A percentile compares a stretch with the other conserved stretches of the same genome.
These are phyloP conservation scores for Piaya cayana DNA, from an alignment of 2,113 vertebrate species.

Conservation along the genomic window DNA sequence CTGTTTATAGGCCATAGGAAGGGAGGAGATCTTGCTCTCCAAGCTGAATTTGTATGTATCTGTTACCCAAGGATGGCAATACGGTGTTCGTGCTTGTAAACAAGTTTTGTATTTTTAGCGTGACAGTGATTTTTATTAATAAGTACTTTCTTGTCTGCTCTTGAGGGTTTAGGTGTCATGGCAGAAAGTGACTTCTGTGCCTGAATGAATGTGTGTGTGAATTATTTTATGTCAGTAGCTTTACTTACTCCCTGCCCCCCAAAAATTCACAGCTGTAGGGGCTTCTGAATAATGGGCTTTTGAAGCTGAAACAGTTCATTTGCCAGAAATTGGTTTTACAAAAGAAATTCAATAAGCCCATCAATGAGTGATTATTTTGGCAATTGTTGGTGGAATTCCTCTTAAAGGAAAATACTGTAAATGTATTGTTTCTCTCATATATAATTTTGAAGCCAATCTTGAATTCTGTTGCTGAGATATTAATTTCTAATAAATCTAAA, in stretches of 20 bases:
- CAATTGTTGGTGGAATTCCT: background rate
- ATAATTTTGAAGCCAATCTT: background rate
- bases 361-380: conserved; percentile 1
- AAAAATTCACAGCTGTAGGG: background rate
- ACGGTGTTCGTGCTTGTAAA: background rate
- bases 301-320: background rate
- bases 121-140: background rate
- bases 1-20: background rate
- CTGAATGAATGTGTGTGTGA: background rate
- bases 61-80: background rate
- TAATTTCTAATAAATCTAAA: background rate
- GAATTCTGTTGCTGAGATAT: background rate
- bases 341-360: background rate
- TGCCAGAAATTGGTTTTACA: background rate
- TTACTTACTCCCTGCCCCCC: background rate
- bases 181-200: conserved; percentile 35
- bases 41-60: background rate
- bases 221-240: background rate
- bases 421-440: background rate
- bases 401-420: background rate
- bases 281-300: conserved; percentile 4
- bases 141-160: background rate
- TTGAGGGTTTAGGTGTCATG: background rate
- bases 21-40: background rate
- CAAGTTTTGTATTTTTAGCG: background rate